A percentile compares a stretch with the other conserved stretches of the same genome.
These are phyloP conservation scores for Fragariocoptes setiger DNA, from an alignment of 1,140 invertebrate genomes.

Conservation along the genomic window DNA sequence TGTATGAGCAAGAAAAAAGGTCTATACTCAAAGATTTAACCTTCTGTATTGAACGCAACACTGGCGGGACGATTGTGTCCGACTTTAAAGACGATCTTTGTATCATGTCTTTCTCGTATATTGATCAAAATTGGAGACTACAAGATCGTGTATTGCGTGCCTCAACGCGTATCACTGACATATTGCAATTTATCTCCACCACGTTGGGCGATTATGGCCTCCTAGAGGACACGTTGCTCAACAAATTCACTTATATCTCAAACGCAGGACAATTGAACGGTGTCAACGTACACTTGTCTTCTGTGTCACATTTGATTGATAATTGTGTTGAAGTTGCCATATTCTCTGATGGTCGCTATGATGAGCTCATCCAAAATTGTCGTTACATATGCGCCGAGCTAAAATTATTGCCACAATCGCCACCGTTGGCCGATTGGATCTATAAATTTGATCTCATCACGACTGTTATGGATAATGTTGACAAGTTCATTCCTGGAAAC, in stretches of 20 bases:
- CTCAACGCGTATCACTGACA: conserved; percentile 1
- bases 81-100: conserved; percentile 6
- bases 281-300: conserved; percentile 5
- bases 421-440: conserved; percentile 2
- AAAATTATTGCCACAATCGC: neutral
- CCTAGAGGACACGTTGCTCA: conserved; percentile 3
- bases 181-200: conserved; percentile 5
- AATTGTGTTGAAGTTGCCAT: conserved; percentile 3
- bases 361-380: conserved; percentile 3
- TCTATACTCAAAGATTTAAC: conserved; percentile 1
- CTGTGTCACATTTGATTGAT: conserved; percentile 8
- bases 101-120: conserved; percentile 6
- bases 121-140: conserved; percentile 5
- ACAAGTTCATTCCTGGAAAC: conserved; percentile 1
- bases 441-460: conserved; percentile 5
- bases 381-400: neutral
- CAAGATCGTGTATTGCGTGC: conserved; percentile 5
- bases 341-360: neutral
- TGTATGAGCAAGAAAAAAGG: neutral
- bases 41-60: conserved; percentile 1
- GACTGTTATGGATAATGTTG: neutral
- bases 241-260: conserved; percentile 9
- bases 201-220: conserved; percentile 6
- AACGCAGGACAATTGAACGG: conserved; percentile 7
- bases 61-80: conserved; percentile 6